Evolutionary conservation across 2,113 vertebrate genomes (phyloP), one percentile per base, ranked within the genome.

Genomic region (Leiothrix lutea): DNA sequence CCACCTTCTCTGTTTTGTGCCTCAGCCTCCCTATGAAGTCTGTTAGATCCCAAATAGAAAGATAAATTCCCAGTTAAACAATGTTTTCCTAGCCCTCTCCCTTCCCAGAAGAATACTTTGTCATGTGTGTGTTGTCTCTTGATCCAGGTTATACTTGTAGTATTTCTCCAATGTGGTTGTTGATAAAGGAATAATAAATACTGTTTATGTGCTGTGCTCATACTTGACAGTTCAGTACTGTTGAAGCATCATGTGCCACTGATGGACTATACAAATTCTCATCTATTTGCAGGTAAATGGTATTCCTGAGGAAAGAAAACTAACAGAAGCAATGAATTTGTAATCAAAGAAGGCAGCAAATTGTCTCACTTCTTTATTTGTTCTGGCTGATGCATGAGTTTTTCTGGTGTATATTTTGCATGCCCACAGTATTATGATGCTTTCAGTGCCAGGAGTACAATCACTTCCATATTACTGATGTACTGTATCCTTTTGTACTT

Each of bases 221-320:
- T 54, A 13, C 1, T 3, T 51, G n/a, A 45, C 53, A 47, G 12
- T 29, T 88, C 51, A 42, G 0, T n/a, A 10, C 15, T 62, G 29
- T 35, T 57, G 31, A 70, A 74, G 38, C 42, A 56, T 23, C 72
- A 15, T 7, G 35, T 73, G 44, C 56, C 38, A 60, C 48, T 78
- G 51, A 58, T 28, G 60, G 60, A 28, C 40, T 74, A n/a, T 62
- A n/a, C 58, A 29, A 56, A 50, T 61, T 64, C 92, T 92, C 40
- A 5, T 97, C 96, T 79, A 18, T 45, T 96, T 96, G 38, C 94
- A 99, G 99, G 99, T 99, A 99, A 99, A 99, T 99, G 99, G 99
- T 99, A 99, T 99, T 98, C 99, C 99, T 99, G 99, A 99, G 97
- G 99, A 99, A 95, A 98, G 99, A 84, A 99, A 99, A 91, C 98